Evolutionary conservation across 2,113 vertebrate genomes (phyloP).

Genomic region (Propithecus coquereli): DNA sequence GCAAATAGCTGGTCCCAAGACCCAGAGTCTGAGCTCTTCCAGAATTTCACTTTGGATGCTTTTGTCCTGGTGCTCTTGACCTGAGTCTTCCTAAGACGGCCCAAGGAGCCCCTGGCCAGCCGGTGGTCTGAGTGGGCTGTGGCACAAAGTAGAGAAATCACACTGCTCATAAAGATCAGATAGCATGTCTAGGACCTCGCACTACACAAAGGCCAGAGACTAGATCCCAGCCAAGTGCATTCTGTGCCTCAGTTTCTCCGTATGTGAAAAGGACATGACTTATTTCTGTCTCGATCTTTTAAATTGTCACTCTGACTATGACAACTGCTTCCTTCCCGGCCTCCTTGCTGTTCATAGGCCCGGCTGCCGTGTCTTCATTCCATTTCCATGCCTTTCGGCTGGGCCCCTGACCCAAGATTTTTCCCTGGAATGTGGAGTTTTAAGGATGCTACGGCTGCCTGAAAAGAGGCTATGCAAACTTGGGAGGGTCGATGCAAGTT

Average conservation of each 20-base stretch:
- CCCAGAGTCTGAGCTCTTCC: neutral
- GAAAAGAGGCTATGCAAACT: neutral
- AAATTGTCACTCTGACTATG: neutral
- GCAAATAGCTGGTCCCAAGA: neutral
- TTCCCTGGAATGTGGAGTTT: neutral
- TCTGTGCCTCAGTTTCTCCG: neutral
- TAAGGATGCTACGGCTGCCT: neutral
- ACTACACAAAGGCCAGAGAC: neutral
- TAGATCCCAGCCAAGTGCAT: neutral
- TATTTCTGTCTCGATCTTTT: neutral
- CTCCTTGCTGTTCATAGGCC: neutral
- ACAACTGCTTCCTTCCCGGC: neutral
- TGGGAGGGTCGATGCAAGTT: neutral
- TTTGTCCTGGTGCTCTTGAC: neutral
- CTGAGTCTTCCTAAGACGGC: neutral
- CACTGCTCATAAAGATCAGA: neutral
- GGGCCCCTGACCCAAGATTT: neutral
- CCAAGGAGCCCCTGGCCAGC: neutral
- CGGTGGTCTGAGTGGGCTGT: neutral
- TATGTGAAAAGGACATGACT: neutral
- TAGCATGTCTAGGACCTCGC: neutral
- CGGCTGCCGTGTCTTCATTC: neutral
- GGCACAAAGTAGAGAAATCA: neutral
- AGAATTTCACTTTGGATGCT: neutral
- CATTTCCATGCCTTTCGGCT: neutral